A percentile compares a stretch with the other conserved stretches of the same genome.
Evolutionary conservation across 2,888 invertebrate genomes (phyloP).

Genomic region (Enoplolaimus lenunculus): DNA sequence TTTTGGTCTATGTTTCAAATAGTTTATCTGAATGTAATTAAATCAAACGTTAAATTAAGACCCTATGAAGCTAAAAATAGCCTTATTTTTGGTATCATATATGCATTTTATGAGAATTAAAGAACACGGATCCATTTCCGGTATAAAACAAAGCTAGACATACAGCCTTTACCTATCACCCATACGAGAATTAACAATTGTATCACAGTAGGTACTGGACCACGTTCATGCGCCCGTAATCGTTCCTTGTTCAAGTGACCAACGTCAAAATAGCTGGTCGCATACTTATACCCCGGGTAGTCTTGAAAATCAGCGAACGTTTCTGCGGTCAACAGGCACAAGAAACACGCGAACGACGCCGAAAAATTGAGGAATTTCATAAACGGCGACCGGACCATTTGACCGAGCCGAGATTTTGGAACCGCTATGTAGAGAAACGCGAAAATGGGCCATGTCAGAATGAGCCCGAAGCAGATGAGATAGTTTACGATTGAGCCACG

Average conservation of each 20-base stretch:
- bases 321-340: slow-evolving; percentile 46
- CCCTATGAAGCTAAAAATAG: no score
- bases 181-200: slow-evolving; percentile 48
- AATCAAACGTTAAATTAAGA: no score
- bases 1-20: no score
- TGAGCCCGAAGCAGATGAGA: slow-evolving; percentile 44
- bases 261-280: slow-evolving; percentile 24
- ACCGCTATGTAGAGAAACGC: slow-evolving; percentile 33
- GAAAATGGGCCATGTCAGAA: slow-evolving; percentile 46
- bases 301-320: slow-evolving; percentile 35
- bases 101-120: no score
- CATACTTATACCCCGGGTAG: slow-evolving; percentile 31
- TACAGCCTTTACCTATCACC: slow-evolving; percentile 46
- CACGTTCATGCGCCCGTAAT: slow-evolving; percentile 39
- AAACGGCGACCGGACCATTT: slow-evolving; percentile 48
- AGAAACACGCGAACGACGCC: slow-evolving; percentile 48
- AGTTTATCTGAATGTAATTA: no score
- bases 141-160: no score
- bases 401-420: slow-evolving; percentile 46
- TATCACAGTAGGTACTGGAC: slow-evolving; percentile 46
- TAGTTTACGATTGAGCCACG: slow-evolving; percentile 45
- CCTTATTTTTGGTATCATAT: no score
- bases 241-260: background rate
- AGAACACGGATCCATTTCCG: no score
- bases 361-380: slow-evolving; percentile 51